Base-by-base conservation (phyloP, 2,888 invertebrate genomes). In the Belgica antarctica region DNA sequence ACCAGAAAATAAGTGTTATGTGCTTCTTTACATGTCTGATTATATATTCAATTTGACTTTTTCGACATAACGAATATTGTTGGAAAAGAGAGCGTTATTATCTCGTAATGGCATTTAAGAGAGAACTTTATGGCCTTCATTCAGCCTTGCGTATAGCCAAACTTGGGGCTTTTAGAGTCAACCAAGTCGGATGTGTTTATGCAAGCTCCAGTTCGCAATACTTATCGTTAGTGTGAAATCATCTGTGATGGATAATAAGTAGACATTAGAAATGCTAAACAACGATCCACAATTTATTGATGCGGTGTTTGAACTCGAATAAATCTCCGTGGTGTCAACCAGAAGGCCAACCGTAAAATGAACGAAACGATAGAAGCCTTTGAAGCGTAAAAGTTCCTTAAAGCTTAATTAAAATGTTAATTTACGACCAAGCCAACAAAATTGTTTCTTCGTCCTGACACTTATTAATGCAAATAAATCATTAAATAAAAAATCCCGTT, bases 391-490 rank as follows among this genome's bases (percentile, higher is more conserved):
- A 31, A 31, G 34, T 12, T 31, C 34, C 5, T n/a, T 8, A 31
- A 12, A 31, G 12, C 34, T 8, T 31, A 31, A 31, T 31, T 31
- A 31, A 31, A 31, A 31, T 8, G 5, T 31, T 31, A 31, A 31
- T 31, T 31, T 31, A 31, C 12, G 5, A 31, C 12, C 5, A 12
- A 12, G 34, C 7, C 5, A 31, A 31, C 12, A 31, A 31, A 31
- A 12, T 31, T 12, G 34, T 31, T 31, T 8, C 34, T n/a, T n/a
- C n/a, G n/a, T 31, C 34, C 12, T 31, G 34, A 31, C 34, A 31
- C 34, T 31, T 31, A 31, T 47, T 47, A 47, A 66, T 66, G 47
- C 2, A 52, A 66, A 66, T 66, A 47, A 66, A 66, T 66, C 66
- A 66, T 10, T 22, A 57, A 22, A 22, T 57, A 24, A 57, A 57